A percentile compares a stretch with the other conserved stretches of the same genome.
phyloP scores from a whole-genome alignment of 2,888 invertebrate species.

The Drosophila subsilvestris region DNA sequence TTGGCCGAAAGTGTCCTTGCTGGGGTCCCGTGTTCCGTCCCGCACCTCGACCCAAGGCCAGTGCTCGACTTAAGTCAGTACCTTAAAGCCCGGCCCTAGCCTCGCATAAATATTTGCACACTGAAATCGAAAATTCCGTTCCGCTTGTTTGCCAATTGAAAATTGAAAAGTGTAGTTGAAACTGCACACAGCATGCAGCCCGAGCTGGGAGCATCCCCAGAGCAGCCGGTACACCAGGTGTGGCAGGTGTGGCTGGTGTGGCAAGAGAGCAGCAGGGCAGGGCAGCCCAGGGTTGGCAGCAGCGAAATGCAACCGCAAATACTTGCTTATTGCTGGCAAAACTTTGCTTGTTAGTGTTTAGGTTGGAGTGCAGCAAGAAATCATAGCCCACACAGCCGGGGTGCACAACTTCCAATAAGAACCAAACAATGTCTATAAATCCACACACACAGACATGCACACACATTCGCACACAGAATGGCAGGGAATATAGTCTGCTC shows the following conservation, averaged over 20 bases:
- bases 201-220: constrained; percentile 31
- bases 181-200: constrained; percentile 17
- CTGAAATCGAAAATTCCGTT: constrained; percentile 61
- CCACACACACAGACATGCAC: constrained; percentile 26
- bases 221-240: background rate
- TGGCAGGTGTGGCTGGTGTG: background rate
- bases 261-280: constrained; percentile 5
- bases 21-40: background rate
- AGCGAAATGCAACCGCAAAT: constrained; percentile 58
- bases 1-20: constrained; percentile 47
- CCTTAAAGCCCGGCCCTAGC: constrained; percentile 27
- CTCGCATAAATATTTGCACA: constrained; percentile 62
- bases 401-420: constrained; percentile 29
- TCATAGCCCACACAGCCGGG: constrained; percentile 55
- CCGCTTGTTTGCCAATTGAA: constrained; percentile 60
- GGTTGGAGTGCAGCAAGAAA: constrained; percentile 57
- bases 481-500: background rate
- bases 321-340: constrained; percentile 64
- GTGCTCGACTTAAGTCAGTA: constrained; percentile 25
- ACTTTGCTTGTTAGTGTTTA: constrained; percentile 72
- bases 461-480: background rate
- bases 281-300: background rate
- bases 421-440: constrained; percentile 68
- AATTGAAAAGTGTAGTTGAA: constrained; percentile 53
- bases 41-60: background rate